phyloP scores from a whole-genome alignment of 2,888 invertebrate genomes.

The Microchrysa polita region DNA sequence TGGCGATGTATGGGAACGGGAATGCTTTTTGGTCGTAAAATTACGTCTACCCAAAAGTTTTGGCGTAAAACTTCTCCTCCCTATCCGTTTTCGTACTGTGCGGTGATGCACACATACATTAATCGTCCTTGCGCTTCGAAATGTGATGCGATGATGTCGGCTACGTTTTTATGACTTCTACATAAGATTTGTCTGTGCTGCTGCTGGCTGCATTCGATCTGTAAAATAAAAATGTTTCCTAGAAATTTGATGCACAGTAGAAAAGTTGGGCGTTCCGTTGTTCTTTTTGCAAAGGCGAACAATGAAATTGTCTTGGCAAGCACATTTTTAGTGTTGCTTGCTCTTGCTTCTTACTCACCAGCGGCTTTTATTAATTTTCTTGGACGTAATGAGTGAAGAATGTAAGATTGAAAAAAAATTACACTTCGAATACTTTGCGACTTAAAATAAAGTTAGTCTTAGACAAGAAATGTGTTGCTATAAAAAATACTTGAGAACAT shows the following conservation, averaged over 20 bases:
- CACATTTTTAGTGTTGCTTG: neutral
- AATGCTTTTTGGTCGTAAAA: conserved; percentile 47
- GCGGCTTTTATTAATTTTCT: neutral
- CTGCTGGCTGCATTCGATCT: conserved; percentile 46
- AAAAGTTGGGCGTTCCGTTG: conserved; percentile 13
- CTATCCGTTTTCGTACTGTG: conserved; percentile 40
- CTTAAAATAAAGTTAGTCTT: neutral
- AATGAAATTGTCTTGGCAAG: conserved; percentile 19
- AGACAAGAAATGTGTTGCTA: neutral
- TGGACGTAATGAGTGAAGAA: conserved; percentile 7
- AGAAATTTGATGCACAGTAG: neutral
- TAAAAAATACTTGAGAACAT: conserved; percentile 35
- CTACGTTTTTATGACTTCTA: conserved; percentile 47
- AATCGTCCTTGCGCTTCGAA: conserved; percentile 24
- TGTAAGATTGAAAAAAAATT: too few relatives aligned
- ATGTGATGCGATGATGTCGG: conserved; percentile 44
- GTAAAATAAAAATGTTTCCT: conserved; percentile 44
- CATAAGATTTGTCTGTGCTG: conserved; percentile 47
- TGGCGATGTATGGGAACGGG: conserved; percentile 38
- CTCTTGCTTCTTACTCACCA: neutral
- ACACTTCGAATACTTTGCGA: neutral
- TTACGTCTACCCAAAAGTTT: conserved; percentile 50
- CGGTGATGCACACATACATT: neutral
- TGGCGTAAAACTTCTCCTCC: conserved; percentile 49
- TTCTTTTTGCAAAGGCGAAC: conserved; percentile 6